These are phyloP conservation scores for Apolygus lucorum DNA, from an alignment of 1,140 invertebrate species.

Conservation along the genomic window DNA sequence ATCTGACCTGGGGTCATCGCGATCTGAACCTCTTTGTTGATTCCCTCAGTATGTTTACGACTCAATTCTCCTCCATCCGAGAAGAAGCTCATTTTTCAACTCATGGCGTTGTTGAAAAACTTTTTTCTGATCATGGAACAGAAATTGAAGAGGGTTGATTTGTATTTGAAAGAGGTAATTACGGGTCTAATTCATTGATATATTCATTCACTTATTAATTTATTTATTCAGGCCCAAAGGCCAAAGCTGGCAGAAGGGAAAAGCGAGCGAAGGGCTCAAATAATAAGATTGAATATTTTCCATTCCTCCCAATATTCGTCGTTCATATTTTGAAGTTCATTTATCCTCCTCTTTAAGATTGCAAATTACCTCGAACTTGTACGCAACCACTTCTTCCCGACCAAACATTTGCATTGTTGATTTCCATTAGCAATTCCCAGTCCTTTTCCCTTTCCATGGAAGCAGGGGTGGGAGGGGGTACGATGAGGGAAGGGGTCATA, in stretches of 20 bases:
- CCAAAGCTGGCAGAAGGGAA: constrained; percentile 1
- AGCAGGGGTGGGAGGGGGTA: too few relatives aligned
- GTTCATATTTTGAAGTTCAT: constrained; percentile 23
- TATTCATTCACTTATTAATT: constrained; percentile 18
- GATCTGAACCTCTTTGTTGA: too few relatives aligned
- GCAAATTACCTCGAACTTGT: constrained; percentile 20
- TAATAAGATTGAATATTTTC: constrained; percentile 16
- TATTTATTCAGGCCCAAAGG: not conserved
- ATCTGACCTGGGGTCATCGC: too few relatives aligned
- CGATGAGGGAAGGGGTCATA: not conserved
- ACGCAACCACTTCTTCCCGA: constrained; percentile 15
- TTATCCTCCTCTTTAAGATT: constrained; percentile 20
- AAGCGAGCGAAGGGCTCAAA: constrained; percentile 5
- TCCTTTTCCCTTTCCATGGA: not conserved
- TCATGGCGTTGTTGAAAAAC: too few relatives aligned
- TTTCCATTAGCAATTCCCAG: constrained; percentile 22
- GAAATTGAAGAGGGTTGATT: not conserved
- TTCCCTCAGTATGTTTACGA: too few relatives aligned
- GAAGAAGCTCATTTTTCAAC: too few relatives aligned
- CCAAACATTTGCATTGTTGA: constrained; percentile 23
- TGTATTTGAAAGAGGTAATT: constrained; percentile 20
- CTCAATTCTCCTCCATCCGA: too few relatives aligned
- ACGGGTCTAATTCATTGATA: constrained; percentile 21
- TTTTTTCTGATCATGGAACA: not conserved
- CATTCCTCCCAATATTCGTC: constrained; percentile 14